Evolutionary conservation across 2,797 vertebrate species (phyloP), one percentile per base, ranked within the genome.

Genomic region (Diplodus sargus): DNA sequence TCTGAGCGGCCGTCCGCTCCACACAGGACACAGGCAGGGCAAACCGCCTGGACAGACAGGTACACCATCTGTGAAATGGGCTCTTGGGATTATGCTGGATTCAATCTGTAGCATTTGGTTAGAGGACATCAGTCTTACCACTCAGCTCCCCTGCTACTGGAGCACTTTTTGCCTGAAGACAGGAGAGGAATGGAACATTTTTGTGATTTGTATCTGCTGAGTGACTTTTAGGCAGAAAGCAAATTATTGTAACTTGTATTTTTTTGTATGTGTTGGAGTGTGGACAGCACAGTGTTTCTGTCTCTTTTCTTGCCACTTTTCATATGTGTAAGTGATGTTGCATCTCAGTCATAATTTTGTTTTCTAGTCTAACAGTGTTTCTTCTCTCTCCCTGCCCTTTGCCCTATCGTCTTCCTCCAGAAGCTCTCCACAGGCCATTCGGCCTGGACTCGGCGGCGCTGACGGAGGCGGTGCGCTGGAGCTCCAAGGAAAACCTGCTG

Each of bases 401-500:
- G 2, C 14, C 57, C 65, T 6, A 42, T 70, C 23, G 30, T 72
- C 52, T 72, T 64, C 88, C 60, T 70, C 85, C 94, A 99, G 98
- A 99, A 95, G 97, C 97, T 87, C 95, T 98, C 83, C 98, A 98
- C 90, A 96, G 96, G 73, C 97, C 98, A 8, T 98, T 96, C 1
- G 96, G 97, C 23, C 96, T 97, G n/a, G 98, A 99, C 82, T 96
- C 97, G 4, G 96, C 97, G 39, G 95, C 97, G 3, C 94, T 99
- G 93, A 98, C 96, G 0, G 98, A 99, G 92, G 98, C 98, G 43
- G 98, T 99, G 92, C 96, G 98, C 86, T 99, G 98, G 98, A 99
- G 98, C 93, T 99, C 98, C 76, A 99, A 99, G 94, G 98, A 99
- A 94, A 99, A 99, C 92, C 94, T 99, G 62, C 96, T 99, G 3